Conservation (phyloP, 2,113 vertebrate genomes). For the Hippocampus mohnikei region DNA sequence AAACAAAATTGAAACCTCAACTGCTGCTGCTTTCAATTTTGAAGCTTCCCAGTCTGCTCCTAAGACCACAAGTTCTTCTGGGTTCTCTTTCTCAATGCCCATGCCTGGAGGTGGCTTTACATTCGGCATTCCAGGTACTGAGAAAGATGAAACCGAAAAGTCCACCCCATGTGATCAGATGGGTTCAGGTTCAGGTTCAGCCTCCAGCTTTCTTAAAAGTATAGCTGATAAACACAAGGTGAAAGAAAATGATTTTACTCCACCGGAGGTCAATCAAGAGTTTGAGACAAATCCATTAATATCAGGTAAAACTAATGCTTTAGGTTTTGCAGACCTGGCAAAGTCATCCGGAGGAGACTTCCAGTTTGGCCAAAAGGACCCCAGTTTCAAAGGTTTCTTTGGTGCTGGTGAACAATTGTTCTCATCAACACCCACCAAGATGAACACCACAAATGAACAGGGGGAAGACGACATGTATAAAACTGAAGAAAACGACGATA, state of each 20-base stretch:
- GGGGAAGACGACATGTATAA: slow-evolving; percentile 90
- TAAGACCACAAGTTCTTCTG: slow-evolving; percentile 67
- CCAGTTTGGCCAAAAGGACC: slow-evolving; percentile 83
- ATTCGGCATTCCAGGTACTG: slow-evolving; percentile 83
- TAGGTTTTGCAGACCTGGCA: slow-evolving; percentile 90
- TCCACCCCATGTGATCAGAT: slow-evolving; percentile 16
- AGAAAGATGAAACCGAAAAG: slow-evolving; percentile 52
- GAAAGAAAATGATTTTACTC: slow-evolving; percentile 57
- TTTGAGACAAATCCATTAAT: slow-evolving; percentile 70
- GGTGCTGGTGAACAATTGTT: slow-evolving; percentile 85
- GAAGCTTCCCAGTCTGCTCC: slow-evolving; percentile 60
- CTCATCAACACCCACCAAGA: slow-evolving; percentile 65
- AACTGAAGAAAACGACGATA: slow-evolving; percentile 91
- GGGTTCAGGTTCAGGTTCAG: slow-evolving; percentile 48
- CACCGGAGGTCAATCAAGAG: neutral
- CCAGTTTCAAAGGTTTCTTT: slow-evolving; percentile 85
- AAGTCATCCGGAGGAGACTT: slow-evolving; percentile 75
- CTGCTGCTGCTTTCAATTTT: slow-evolving; percentile 69
- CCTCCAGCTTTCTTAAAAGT: slow-evolving; percentile 68
- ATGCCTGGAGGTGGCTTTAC: slow-evolving; percentile 75
- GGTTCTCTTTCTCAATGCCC: slow-evolving; percentile 81
- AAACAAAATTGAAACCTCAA: slow-evolving; percentile 66
- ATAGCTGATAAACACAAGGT: slow-evolving; percentile 76
- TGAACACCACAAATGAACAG: slow-evolving; percentile 67
- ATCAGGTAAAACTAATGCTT: slow-evolving; percentile 70